These are phyloP conservation scores for Hydrotaea cyrtoneurina DNA, from an alignment of 2,888 invertebrate species.

Conservation along the genomic window DNA sequence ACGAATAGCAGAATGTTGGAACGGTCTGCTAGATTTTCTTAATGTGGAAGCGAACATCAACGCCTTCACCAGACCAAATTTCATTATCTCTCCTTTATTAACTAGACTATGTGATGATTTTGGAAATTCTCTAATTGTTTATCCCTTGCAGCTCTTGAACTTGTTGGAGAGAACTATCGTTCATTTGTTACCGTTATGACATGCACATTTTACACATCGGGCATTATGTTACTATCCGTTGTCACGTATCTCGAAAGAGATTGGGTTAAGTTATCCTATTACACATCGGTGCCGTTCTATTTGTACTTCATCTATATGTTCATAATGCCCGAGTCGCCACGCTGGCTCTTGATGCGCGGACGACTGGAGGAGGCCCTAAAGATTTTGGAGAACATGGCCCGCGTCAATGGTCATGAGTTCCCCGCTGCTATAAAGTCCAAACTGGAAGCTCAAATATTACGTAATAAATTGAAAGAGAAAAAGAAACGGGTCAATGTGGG, in stretches of 20 bases:
- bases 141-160: conserved; percentile 88
- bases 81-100: too few relatives aligned
- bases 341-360: conserved; percentile 94
- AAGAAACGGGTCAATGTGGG: conserved; percentile 81
- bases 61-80: too few relatives aligned
- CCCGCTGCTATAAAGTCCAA: conserved; percentile 88
- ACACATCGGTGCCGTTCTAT: conserved; percentile 92
- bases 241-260: conserved; percentile 92
- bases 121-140: too few relatives aligned
- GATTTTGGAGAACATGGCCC: conserved; percentile 89
- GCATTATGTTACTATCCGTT: conserved; percentile 90
- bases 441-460: conserved; percentile 87
- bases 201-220: conserved; percentile 93
- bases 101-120: too few relatives aligned
- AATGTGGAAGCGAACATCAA: too few relatives aligned
- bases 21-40: too few relatives aligned
- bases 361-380: conserved; percentile 90
- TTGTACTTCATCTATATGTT: conserved; percentile 92
- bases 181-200: conserved; percentile 96
- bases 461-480: conserved; percentile 84
- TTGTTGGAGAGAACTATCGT: conserved; percentile 94
- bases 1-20: too few relatives aligned
- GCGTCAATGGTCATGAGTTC: conserved; percentile 88
- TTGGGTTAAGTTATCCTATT: conserved; percentile 90
- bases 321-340: conserved; percentile 93